A percentile compares a stretch with the other conserved stretches of the same genome.
Conservation (phyloP, 2,113 vertebrate genomes). For the Myotis davidii region DNA sequence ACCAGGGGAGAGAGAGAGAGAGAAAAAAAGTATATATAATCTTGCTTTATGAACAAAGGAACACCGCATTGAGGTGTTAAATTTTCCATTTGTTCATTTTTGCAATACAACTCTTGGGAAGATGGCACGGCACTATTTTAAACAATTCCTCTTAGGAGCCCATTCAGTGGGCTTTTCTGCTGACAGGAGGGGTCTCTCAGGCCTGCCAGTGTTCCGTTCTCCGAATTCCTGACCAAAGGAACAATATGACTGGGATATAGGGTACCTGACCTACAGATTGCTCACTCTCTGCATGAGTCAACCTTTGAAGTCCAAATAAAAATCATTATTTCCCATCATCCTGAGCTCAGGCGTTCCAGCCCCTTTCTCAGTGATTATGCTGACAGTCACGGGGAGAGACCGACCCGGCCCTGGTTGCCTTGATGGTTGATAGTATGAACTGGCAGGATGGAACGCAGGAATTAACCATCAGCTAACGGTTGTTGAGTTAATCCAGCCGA, state of each 20-base stretch:
- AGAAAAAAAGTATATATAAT: background rate
- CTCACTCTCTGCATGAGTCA: constrained; percentile 67
- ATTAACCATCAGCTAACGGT: background rate
- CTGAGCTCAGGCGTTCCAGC: background rate
- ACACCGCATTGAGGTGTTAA: background rate
- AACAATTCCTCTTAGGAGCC: background rate
- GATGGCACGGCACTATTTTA: background rate
- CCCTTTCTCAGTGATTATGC: constrained; percentile 7
- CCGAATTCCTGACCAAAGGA: background rate
- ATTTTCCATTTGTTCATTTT: constrained; percentile 30
- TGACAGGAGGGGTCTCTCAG: background rate
- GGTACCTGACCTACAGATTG: constrained; percentile 56
- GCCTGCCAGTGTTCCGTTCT: background rate
- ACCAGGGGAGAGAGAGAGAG: background rate
- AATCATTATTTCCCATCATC: constrained; percentile 58
- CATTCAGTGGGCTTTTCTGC: background rate
- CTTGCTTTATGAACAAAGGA: background rate
- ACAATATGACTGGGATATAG: constrained; percentile 23
- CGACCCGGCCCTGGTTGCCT: background rate
- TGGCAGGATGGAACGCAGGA: background rate
- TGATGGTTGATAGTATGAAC: background rate
- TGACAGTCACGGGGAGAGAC: background rate
- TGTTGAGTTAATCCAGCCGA: constrained; percentile 26
- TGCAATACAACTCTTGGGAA: background rate
- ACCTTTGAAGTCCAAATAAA: constrained; percentile 68